A percentile compares a stretch with the other conserved stretches of the same genome.
phyloP scores from a whole-genome alignment of 1,140 invertebrate genomes.

The Panulirus ornatus region DNA sequence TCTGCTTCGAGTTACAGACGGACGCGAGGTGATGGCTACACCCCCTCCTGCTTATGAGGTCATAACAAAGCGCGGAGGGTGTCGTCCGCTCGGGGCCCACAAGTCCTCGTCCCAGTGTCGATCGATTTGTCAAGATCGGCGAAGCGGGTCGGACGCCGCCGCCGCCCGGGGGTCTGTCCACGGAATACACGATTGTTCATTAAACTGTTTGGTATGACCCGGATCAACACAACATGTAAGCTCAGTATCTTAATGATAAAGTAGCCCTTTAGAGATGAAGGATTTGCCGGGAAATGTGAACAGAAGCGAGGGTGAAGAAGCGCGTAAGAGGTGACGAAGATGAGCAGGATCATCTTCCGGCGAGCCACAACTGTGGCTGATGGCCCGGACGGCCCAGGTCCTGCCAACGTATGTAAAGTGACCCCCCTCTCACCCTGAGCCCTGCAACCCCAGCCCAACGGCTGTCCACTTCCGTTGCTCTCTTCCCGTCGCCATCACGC shows the following conservation, averaged over 20 bases:
- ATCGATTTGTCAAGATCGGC: slow-evolving; percentile 54
- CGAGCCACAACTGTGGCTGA: slow-evolving; percentile 21
- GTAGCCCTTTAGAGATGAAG: no score
- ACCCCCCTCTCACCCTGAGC: background rate
- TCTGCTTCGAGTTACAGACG: background rate
- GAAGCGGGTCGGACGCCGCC: slow-evolving; percentile 16
- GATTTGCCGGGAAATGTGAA: no score
- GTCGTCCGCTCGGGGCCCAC: background rate
- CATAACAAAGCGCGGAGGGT: background rate
- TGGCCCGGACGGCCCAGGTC: slow-evolving; percentile 3
- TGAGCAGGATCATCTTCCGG: no score
- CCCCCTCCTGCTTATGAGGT: slow-evolving; percentile 9
- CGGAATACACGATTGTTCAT: no score
- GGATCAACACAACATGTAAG: no score
- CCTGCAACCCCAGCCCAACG: background rate
- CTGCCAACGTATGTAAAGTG: slow-evolving; percentile 30
- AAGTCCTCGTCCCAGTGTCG: slow-evolving; percentile 13
- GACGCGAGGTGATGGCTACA: background rate
- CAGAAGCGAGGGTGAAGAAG: background rate
- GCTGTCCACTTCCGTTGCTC: background rate
- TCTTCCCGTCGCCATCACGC: background rate
- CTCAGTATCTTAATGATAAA: no score
- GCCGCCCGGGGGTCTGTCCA: no score
- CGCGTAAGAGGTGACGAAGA: background rate
- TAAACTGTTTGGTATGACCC: no score